Evolutionary conservation across 1,140 invertebrate genomes (phyloP).

Genomic region (Danaus melanippus): DNA sequence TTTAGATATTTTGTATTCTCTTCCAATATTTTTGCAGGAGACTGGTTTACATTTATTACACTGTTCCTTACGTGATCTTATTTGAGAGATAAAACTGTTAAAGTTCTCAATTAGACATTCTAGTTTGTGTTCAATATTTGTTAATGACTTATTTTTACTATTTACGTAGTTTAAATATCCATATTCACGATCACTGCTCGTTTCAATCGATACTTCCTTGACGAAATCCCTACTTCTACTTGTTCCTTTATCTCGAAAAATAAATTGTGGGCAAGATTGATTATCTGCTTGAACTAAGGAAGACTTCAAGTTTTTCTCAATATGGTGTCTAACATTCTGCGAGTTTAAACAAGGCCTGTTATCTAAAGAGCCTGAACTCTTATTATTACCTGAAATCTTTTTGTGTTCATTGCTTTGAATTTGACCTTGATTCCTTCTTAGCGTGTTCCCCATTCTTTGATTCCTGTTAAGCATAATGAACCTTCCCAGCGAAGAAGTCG

Average conservation of each 20-base stretch:
- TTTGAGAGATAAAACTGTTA: constrained; percentile 37
- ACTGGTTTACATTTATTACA: constrained; percentile 7
- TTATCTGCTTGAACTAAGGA: constrained; percentile 15
- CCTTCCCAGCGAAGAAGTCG: constrained; percentile 35
- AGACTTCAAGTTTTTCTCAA: constrained; percentile 10
- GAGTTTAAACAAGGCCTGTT: no score
- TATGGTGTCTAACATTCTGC: no score
- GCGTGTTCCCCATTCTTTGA: no score
- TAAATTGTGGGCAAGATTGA: no score
- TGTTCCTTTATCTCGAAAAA: constrained; percentile 22
- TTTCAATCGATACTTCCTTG: no score
- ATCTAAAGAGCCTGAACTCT: no score
- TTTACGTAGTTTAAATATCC: neutral
- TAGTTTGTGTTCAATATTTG: no score
- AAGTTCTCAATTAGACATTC: constrained; percentile 33
- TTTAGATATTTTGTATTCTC: constrained; percentile 14
- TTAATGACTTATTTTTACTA: no score
- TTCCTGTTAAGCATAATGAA: constrained; percentile 25
- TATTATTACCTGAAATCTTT: no score
- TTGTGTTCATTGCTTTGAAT: no score
- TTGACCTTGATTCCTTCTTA: neutral
- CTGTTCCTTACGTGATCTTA: constrained; percentile 25
- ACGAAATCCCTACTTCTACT: constrained; percentile 7
- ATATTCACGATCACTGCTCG: no score
- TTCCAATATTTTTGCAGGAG: constrained; percentile 6